Conservation (phyloP, 2,888 invertebrate species). For the Troides aeacus region DNA sequence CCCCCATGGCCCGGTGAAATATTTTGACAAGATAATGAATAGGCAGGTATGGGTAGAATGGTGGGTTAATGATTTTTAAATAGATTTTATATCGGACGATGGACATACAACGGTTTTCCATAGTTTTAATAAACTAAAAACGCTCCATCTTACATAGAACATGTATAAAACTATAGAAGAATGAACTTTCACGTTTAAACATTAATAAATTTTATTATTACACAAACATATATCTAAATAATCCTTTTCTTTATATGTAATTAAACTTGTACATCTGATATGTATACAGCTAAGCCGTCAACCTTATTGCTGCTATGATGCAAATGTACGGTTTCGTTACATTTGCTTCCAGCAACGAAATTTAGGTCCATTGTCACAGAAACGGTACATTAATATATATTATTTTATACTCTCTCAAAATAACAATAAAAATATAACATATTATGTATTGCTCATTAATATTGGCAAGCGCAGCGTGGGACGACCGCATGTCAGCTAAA, state of each 20-base stretch:
- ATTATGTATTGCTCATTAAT: too few species aligned
- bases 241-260: too few species aligned
- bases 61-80: constrained; percentile 69
- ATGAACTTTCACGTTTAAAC: too few species aligned
- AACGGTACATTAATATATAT: too few species aligned
- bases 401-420: too few species aligned
- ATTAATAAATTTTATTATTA: too few species aligned
- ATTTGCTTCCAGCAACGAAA: constrained; percentile 18
- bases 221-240: too few species aligned
- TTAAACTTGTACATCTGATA: too few species aligned
- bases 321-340: constrained; percentile 22
- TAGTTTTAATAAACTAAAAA: not conserved
- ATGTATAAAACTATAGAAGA: not conserved
- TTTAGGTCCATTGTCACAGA: not conserved
- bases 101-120: not conserved
- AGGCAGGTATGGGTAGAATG: constrained; percentile 58
- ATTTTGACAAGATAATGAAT: constrained; percentile 78
- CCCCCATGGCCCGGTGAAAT: constrained; percentile 60
- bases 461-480: too few species aligned
- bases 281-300: constrained; percentile 21
- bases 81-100: constrained; percentile 43
- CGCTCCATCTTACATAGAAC: not conserved
- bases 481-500: too few species aligned
- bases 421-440: too few species aligned
- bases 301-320: constrained; percentile 10